Base-by-base conservation (phyloP, 2,113 vertebrate species). In the Ammodytes marinus region DNA sequence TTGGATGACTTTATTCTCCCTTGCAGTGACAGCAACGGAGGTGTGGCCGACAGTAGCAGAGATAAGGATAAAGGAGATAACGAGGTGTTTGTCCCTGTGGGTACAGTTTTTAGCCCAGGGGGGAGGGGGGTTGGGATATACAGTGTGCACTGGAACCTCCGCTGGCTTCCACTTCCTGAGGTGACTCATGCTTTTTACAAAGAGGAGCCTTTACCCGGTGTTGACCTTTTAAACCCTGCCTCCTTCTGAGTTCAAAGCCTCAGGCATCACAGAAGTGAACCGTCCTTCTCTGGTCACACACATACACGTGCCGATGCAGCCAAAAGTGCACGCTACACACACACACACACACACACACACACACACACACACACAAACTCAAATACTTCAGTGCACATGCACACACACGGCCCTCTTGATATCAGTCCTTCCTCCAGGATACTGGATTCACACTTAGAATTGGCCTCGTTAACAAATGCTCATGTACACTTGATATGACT, bases 1-100 rank as follows among this genome's bases (percentile, higher is more conserved):
- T 77, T 64, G 72, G 88, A 90, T 89, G 78, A 84, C 88, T 93
- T 89, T 59, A 88, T 91, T 82, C 15, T 58, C 14, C n/a, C 54
- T 63, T 37, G 17, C 49, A 43, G 63, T 49, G 65, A 83, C 68
- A 57, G 79, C 37, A 19, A 39, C 55, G 2, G 69, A 73, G 70
- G 75, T 79, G 74, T 50, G 59, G 68, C 57, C 35, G 68, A 69
- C 79, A 78, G 80, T 53, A 68, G 60, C 55, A 69, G 77, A 83
- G 75, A 80, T 89, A 74, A 74, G 19, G n/a, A 66, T 79, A 64
- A 76, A 69, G 60, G 52, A 79, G 83, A 82, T 82, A 90, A 88
- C 63, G 15, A 80, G 74, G 85, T 66, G 69, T 85, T 77, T 85
- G 85, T 84, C 55, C 75, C 70, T 14, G 68, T 76, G 80, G 82